phyloP scores from a whole-genome alignment of 1,140 invertebrate species.

The Drepana arcuata region DNA sequence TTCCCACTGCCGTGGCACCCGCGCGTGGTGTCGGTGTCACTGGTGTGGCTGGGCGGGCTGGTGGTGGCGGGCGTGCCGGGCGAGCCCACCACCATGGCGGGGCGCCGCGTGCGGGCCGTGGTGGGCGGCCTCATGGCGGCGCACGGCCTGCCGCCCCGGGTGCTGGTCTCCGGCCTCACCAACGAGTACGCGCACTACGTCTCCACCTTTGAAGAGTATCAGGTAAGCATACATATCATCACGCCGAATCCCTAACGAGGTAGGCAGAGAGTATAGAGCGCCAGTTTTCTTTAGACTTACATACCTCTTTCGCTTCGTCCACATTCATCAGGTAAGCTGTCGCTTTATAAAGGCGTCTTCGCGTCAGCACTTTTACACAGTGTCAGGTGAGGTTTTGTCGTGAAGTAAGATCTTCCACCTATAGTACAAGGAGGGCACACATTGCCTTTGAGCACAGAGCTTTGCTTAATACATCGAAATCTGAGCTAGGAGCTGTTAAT shows the following conservation, averaged over 20 bases:
- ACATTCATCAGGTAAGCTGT: neutral
- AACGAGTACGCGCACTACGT: constrained; percentile 94
- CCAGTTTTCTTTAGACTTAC: neutral
- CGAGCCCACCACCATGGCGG: constrained; percentile 96
- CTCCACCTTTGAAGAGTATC: constrained; percentile 92
- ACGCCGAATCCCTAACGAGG: too few relatives aligned
- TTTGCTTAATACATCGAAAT: too few relatives aligned
- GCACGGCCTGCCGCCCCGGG: constrained; percentile 62
- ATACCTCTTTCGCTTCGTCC: neutral
- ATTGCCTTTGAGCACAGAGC: too few relatives aligned
- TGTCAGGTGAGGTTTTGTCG: neutral
- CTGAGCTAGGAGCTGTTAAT: too few relatives aligned
- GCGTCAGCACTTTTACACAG: neutral
- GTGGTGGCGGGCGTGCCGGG: constrained; percentile 87
- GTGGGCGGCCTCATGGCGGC: constrained; percentile 66
- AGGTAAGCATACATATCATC: too few relatives aligned
- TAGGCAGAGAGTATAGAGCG: too few relatives aligned
- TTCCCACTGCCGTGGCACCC: constrained; percentile 93
- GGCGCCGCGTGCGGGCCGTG: constrained; percentile 81
- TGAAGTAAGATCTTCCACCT: neutral
- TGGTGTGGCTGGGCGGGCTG: constrained; percentile 83
- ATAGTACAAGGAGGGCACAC: too few relatives aligned
- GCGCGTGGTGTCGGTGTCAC: constrained; percentile 84
- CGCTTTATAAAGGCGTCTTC: neutral
- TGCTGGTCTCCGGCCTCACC: constrained; percentile 87